These are phyloP conservation scores for Dynastes tityus DNA, from an alignment of 2,888 invertebrate genomes.

Conservation along the genomic window DNA sequence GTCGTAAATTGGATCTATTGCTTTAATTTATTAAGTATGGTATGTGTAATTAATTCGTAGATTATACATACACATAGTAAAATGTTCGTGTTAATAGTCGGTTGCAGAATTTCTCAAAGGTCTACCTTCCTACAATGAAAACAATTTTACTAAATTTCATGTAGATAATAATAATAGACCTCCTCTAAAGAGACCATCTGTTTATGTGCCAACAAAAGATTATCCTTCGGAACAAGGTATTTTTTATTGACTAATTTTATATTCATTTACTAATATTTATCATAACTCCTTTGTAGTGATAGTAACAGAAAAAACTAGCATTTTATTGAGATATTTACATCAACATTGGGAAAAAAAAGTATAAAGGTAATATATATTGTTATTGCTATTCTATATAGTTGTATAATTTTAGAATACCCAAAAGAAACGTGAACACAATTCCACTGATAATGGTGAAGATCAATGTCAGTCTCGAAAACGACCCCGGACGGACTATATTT, in stretches of 20 bases:
- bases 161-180: constrained; percentile 88
- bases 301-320: constrained; percentile 96
- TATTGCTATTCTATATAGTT: not conserved
- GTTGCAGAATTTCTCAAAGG: constrained; percentile 93
- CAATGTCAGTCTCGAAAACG: constrained; percentile 65
- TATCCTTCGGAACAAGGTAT: constrained; percentile 94
- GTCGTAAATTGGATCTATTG: not conserved
- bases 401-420: constrained; percentile 60
- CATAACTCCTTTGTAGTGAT: constrained; percentile 76
- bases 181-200: constrained; percentile 88
- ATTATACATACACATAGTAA: not conserved
- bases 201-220: constrained; percentile 94
- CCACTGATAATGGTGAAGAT: constrained; percentile 63
- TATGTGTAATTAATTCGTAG: constrained; percentile 22
- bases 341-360: constrained; percentile 97
- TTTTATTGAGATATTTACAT: constrained; percentile 92
- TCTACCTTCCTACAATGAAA: constrained; percentile 91
- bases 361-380: constrained; percentile 54
- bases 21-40: constrained; percentile 36
- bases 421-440: constrained; percentile 66
- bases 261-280: no score
- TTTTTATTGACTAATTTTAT: constrained; percentile 58
- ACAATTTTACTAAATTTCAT: constrained; percentile 93
- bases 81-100: constrained; percentile 75
- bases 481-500: constrained; percentile 62